Percentiles rank a stretch among this genome's conserved stretches.
These are phyloP conservation scores for Drosophila fuyamai DNA, from an alignment of 1,140 invertebrate species.

Conservation along the genomic window DNA sequence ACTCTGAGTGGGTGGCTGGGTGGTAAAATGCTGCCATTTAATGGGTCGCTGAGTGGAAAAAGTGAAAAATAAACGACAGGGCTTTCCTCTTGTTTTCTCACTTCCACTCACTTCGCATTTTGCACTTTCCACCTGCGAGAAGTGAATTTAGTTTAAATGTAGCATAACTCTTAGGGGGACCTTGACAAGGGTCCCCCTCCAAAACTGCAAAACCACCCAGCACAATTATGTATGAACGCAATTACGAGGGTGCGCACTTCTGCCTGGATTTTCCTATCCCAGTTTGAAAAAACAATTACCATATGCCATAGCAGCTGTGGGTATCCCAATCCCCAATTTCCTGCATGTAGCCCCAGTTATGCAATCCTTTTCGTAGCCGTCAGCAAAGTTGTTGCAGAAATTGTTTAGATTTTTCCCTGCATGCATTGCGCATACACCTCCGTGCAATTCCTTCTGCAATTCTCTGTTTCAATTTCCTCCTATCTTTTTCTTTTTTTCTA, in stretches of 20 bases:
- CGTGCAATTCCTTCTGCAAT: constrained; percentile 12
- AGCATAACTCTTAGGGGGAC: constrained; percentile 60
- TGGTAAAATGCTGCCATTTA: constrained; percentile 50
- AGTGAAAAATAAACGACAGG: constrained; percentile 63
- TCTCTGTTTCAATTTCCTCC: constrained; percentile 21
- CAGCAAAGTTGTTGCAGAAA: constrained; percentile 62
- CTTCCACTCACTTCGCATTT: constrained; percentile 13
- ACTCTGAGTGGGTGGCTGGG: constrained; percentile 3
- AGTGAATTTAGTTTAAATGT: constrained; percentile 61
- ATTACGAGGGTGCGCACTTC: constrained; percentile 24
- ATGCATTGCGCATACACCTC: constrained; percentile 59
- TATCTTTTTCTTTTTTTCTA: constrained; percentile 17
- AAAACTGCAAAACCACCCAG: not conserved
- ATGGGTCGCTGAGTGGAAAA: constrained; percentile 70
- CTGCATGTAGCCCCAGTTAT: constrained; percentile 26
- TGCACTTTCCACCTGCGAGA: constrained; percentile 8
- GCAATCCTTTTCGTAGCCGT: constrained; percentile 69
- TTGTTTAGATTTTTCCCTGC: constrained; percentile 72
- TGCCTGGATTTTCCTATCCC: not conserved
- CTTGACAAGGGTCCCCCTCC: constrained; percentile 23
- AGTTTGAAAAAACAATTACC: constrained; percentile 67
- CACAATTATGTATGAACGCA: constrained; percentile 56
- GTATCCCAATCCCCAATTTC: constrained; percentile 6
- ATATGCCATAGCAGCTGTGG: constrained; percentile 38
- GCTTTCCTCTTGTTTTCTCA: constrained; percentile 13